Percentiles rank a stretch among this genome's conserved stretches.
These are phyloP conservation scores for Latrodectus geometricus DNA, from an alignment of 1,140 invertebrate genomes.

Conservation along the genomic window DNA sequence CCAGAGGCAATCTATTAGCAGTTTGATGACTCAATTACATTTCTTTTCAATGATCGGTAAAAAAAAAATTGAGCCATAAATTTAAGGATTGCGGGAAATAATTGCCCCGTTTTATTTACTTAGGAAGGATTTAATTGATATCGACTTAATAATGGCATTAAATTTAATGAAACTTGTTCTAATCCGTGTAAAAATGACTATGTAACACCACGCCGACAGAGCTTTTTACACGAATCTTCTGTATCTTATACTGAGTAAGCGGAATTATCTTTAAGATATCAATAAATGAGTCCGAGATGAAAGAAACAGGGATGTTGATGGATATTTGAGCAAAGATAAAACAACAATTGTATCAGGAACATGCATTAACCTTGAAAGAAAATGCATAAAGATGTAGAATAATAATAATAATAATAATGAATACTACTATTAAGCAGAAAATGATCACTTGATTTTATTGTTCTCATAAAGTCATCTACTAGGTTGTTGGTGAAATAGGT, in stretches of 20 bases:
- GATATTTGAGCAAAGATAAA: conserved; percentile 27
- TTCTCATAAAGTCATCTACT: neutral
- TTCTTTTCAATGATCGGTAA: conserved; percentile 16
- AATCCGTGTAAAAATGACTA: conserved; percentile 57
- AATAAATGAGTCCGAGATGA: neutral
- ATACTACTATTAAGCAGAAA: neutral
- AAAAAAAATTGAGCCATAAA: conserved; percentile 46
- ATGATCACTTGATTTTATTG: neutral
- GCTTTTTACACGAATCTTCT: conserved; percentile 8
- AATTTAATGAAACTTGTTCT: conserved; percentile 57
- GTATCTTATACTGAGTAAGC: conserved; percentile 1
- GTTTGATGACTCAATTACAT: conserved; percentile 60
- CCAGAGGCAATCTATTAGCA: conserved; percentile 54
- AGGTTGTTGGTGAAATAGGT: no score
- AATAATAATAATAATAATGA: neutral
- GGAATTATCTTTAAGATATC: neutral
- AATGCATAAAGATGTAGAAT: neutral
- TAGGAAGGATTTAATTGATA: conserved; percentile 59
- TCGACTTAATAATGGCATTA: conserved; percentile 57
- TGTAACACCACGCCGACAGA: conserved; percentile 5
- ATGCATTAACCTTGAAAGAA: conserved; percentile 31
- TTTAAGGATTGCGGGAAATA: conserved; percentile 57
- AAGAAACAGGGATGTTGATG: conserved; percentile 25
- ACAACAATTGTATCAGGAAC: conserved; percentile 35
- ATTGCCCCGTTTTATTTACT: conserved; percentile 61